phyloP scores from a whole-genome alignment of 2,888 invertebrate species.

The Pammene fasciana region DNA sequence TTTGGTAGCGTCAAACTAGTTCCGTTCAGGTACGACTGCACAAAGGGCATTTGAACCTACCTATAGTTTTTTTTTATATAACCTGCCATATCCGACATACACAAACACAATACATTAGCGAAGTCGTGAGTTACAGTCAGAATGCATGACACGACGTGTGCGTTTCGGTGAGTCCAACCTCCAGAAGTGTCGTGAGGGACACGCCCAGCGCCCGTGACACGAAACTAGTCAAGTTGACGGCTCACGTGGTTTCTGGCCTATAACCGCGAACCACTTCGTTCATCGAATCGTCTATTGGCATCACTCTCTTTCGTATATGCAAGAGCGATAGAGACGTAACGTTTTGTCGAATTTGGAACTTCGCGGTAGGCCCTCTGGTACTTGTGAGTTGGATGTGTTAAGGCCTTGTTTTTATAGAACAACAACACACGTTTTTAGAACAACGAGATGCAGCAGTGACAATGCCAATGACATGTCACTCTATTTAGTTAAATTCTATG shows the following conservation, averaged over 20 bases:
- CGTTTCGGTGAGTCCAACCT: constrained; percentile 33
- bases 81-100: neutral
- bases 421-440: too few species aligned
- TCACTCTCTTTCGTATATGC: too few species aligned
- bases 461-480: neutral
- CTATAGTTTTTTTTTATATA: neutral
- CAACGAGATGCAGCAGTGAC: neutral
- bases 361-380: too few species aligned
- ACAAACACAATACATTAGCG: constrained; percentile 11
- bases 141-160: constrained; percentile 9
- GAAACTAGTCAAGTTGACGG: constrained; percentile 11
- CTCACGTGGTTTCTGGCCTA: neutral
- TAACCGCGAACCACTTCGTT: too few species aligned
- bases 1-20: too few species aligned
- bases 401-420: neutral
- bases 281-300: too few species aligned
- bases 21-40: too few species aligned
- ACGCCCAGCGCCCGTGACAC: constrained; percentile 24
- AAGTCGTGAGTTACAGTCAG: constrained; percentile 28
- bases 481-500: too few species aligned
- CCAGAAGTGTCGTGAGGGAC: constrained; percentile 26
- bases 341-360: too few species aligned
- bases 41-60: neutral
- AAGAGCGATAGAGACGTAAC: too few species aligned
- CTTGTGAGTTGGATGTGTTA: too few species aligned